Conservation (phyloP, 2,113 vertebrate species). For the Bucco capensis region DNA sequence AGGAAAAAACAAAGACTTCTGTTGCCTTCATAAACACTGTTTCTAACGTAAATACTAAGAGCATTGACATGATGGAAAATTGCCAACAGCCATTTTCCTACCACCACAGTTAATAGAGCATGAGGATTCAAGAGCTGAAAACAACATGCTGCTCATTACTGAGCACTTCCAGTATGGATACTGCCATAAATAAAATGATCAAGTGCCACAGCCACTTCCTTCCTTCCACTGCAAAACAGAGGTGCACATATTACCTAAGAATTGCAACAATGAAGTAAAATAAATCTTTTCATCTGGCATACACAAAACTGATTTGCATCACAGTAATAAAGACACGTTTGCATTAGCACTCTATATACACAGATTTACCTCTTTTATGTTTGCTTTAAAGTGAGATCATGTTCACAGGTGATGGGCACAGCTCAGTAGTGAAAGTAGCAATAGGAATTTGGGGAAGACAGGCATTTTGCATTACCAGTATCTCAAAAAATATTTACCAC, state of each 20-base stretch:
- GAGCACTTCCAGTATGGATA: neutral
- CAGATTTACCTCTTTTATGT: neutral
- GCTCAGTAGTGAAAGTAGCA: conserved; percentile 38
- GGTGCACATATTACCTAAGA: neutral
- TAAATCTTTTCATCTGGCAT: neutral
- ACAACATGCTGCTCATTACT: conserved; percentile 25
- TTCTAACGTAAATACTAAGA: conserved; percentile 52
- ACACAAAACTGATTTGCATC: neutral
- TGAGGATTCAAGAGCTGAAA: conserved; percentile 40
- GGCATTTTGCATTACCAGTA: neutral
- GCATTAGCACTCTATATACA: neutral
- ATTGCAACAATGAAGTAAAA: neutral
- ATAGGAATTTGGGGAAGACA: neutral
- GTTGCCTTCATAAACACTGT: conserved; percentile 34
- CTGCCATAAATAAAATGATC: conserved; percentile 12
- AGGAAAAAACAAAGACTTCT: conserved; percentile 1
- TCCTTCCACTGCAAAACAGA: neutral
- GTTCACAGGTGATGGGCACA: neutral
- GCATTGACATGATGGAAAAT: conserved; percentile 65
- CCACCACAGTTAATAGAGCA: conserved; percentile 67
- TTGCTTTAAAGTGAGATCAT: neutral
- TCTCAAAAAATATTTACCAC: neutral
- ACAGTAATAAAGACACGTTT: neutral
- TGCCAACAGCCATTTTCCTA: conserved; percentile 71
- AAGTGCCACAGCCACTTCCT: neutral